These are phyloP conservation scores for Distichodus sexfasciatus DNA, from an alignment of 2,797 vertebrate species.

Conservation along the genomic window DNA sequence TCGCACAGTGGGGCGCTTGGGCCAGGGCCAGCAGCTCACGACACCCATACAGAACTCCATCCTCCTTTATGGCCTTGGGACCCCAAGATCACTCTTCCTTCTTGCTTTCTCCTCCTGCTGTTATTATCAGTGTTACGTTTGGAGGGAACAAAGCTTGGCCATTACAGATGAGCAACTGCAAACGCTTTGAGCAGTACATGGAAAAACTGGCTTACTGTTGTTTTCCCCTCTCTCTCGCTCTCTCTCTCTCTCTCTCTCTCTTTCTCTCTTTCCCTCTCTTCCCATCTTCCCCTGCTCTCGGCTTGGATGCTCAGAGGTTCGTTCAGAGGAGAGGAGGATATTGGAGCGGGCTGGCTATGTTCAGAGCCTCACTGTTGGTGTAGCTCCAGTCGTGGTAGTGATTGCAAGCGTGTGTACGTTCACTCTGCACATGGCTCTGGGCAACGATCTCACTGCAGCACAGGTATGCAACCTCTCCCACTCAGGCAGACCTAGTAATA, in stretches of 20 bases:
- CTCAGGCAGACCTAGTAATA: neutral
- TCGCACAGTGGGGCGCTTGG: conserved; percentile 47
- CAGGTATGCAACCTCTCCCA: conserved; percentile 63
- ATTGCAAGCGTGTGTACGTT: conserved; percentile 84
- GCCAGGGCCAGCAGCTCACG: conserved; percentile 55
- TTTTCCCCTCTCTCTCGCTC: neutral
- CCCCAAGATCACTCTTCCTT: conserved; percentile 3
- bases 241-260: neutral
- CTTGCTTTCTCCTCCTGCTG: neutral
- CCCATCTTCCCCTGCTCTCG: neutral
- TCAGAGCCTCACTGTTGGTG: conserved; percentile 79
- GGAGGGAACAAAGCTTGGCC: neutral
- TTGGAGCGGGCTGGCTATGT: conserved; percentile 74
- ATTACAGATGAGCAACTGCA: conserved; percentile 6
- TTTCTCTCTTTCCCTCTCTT: conserved; percentile 2
- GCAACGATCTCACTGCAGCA: conserved; percentile 78
- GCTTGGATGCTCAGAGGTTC: conserved; percentile 66
- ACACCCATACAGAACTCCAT: conserved; percentile 54
- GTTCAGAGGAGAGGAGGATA: conserved; percentile 72
- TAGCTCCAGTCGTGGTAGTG: conserved; percentile 77
- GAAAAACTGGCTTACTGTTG: neutral
- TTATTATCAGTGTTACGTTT: conserved; percentile 8
- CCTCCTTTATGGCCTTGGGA: conserved; percentile 43
- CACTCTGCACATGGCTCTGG: conserved; percentile 79
- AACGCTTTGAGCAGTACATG: neutral